Evolutionary conservation across 2,888 invertebrate species (phyloP), one percentile per base, ranked within the genome.

Genomic region (Theodoxus fluviatilis): DNA sequence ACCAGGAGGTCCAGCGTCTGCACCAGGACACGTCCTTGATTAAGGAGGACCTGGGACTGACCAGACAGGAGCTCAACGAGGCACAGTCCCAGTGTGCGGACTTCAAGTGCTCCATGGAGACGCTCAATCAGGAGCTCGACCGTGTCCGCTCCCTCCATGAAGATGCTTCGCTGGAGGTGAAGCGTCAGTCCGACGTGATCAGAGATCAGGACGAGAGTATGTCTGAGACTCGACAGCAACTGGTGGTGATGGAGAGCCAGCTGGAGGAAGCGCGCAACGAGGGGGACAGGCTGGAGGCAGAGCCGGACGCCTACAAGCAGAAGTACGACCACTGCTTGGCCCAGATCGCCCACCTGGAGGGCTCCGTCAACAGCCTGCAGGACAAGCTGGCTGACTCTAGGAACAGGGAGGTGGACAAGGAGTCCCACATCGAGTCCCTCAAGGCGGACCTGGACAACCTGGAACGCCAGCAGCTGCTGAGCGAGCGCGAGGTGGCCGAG

Each of bases 301-400:
- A 73, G 37, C 76, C 84, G 9, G 77, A 78, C 69, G 79, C 70
- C 68, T 82, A 80, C 73, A 81, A 83, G 72, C 83, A 82, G 74
- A 85, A 84, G 71, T 84, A 79, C 71, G 76, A 77, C 59, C 80
- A 81, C 72, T 69, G 75, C 52, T 74, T 78, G 49, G 77, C 77
- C 25, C 83, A 85, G 76, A 71, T 81, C 2, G 69, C 71, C 12
- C 82, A 82, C 52, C 76, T 85, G 18, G 84, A 85, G 73, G 76
- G 75, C 35, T 80, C 83, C 3, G 75, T 84, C 12, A 77, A 75
- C 70, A 79, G 75, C 35, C 75, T 83, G 33, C 82, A 83, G 74
- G 83, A 85, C 67, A 81, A 83, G 69, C 77, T 85, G 18, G 77
- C 80, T 0, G 82, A 84, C 47, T 79, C 79, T 40, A 73, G 83